Evolutionary conservation across 35 echinoderm and acorn worm genomes (phyloP), one percentile per base, ranked within the genome.

Genomic region (Stichopus chloronotus): DNA sequence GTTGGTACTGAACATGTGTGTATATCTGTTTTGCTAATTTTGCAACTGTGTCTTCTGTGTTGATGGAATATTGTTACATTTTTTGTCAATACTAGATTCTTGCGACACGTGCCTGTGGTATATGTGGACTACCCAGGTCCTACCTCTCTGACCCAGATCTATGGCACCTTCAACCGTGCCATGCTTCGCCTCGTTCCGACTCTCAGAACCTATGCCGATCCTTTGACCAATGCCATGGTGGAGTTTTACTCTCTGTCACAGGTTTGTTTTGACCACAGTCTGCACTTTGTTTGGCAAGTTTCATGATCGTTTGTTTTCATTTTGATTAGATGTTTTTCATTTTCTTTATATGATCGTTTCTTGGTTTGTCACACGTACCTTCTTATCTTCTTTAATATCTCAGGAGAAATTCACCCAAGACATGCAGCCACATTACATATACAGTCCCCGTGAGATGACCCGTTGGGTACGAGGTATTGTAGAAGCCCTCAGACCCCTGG

Each of bases 381-480:
- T 43, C 0, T 17, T 12, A 8, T 52, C 58, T 88, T 57, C 63
- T 88, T 63, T 0, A 58, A 23, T 89, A 10, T 14, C 59, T 58
- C 93, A 93, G 94, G 93, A 96, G 65, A 92, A 90, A 72, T 99
- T 99, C 94, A 96, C 95, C 56, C 97, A 96, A 89, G 97, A 99
- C 94, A 99, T 99, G 97, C 97, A 99, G 57, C 97, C 97, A 6
- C 97, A 99, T 61, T 99, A 99, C 94, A 96, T 99, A 77, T 99
- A 99, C 95, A 99, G 97, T 90, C 97, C 97, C 13, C 97, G 97
- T 95, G 97, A 99, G 92, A 99, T 99, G 97, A 99, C 97, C 8
- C 93, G 97, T 3, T 99, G 97, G 97, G 97, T 99, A 68, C 77
- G 97, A 58, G 95, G 97, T 58, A 99, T 99, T 58, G 97, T 99